A percentile compares a stretch with the other conserved stretches of the same genome.
Conservation (phyloP, 2,797 vertebrate genomes). For the Pelodytes ibericus region DNA sequence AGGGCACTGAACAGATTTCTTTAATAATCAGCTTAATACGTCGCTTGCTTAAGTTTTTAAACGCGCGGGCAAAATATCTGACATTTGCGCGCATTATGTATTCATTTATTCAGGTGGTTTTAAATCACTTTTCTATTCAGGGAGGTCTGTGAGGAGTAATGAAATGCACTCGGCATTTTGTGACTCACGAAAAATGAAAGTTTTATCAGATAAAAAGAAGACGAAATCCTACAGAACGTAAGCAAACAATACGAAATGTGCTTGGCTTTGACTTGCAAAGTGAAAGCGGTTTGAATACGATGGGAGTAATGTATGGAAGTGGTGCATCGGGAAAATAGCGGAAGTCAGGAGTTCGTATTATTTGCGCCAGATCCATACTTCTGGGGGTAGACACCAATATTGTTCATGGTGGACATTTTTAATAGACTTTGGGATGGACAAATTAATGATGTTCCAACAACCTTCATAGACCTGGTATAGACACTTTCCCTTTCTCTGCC, state of each 20-base stretch:
- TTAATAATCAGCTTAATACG: constrained; percentile 51
- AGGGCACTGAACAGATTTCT: constrained; percentile 45
- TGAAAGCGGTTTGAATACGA: background rate
- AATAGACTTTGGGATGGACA: too few relatives aligned
- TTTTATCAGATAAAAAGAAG: constrained; percentile 50
- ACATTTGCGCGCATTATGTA: constrained; percentile 44
- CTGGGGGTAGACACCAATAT: too few relatives aligned
- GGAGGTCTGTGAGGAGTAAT: constrained; percentile 45
- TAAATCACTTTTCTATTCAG: constrained; percentile 41
- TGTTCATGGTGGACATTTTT: too few relatives aligned
- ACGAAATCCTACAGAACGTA: constrained; percentile 32
- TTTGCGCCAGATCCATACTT: too few relatives aligned
- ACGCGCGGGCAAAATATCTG: constrained; percentile 46
- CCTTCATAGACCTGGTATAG: too few relatives aligned
- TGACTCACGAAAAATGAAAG: constrained; percentile 43
- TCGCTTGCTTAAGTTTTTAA: constrained; percentile 41
- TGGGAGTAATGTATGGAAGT: background rate
- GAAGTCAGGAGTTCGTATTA: background rate
- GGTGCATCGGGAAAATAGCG: background rate
- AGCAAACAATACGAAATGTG: background rate
- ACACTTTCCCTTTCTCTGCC: too few relatives aligned
- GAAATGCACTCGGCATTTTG: constrained; percentile 50
- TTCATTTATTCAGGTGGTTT: constrained; percentile 50
- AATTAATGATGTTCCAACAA: too few relatives aligned
- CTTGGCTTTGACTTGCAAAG: constrained; percentile 5